A percentile compares a stretch with the other conserved stretches of the same genome.
These are phyloP conservation scores for Prionace glauca DNA, from an alignment of 2,797 vertebrate genomes.

Conservation along the genomic window DNA sequence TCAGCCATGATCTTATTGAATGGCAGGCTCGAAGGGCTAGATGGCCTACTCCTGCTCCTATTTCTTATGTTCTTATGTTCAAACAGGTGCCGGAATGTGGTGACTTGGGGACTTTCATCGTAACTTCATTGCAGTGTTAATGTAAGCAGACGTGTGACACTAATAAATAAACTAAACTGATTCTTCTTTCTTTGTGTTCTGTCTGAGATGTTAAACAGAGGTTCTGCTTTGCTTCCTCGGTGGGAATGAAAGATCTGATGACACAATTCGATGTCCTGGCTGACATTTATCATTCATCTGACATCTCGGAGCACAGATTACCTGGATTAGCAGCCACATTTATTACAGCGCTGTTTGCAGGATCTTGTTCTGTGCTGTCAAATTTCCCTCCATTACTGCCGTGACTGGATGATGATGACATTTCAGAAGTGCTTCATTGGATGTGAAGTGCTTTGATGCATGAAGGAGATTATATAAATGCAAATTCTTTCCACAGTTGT, in stretches of 20 bases:
- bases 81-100: too few relatives aligned
- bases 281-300: background rate
- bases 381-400: background rate
- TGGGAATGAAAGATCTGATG: background rate
- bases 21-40: too few relatives aligned
- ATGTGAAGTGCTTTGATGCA: background rate
- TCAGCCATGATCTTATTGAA: too few relatives aligned
- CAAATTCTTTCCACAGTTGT: background rate
- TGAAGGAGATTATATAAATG: conserved; percentile 12
- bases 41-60: too few relatives aligned
- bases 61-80: too few relatives aligned
- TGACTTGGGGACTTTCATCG: too few relatives aligned
- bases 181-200: background rate
- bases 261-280: background rate
- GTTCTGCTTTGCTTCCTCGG: background rate
- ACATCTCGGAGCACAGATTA: background rate
- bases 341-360: background rate
- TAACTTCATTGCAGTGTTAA: too few relatives aligned
- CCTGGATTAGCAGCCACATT: background rate
- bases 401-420: background rate
- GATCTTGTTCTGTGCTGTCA: background rate
- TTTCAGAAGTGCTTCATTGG: background rate
- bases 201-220: background rate
- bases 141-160: too few relatives aligned
- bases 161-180: background rate